Evolutionary conservation across 2,888 invertebrate species (phyloP).

Genomic region (Drosophila suboccidentalis): DNA sequence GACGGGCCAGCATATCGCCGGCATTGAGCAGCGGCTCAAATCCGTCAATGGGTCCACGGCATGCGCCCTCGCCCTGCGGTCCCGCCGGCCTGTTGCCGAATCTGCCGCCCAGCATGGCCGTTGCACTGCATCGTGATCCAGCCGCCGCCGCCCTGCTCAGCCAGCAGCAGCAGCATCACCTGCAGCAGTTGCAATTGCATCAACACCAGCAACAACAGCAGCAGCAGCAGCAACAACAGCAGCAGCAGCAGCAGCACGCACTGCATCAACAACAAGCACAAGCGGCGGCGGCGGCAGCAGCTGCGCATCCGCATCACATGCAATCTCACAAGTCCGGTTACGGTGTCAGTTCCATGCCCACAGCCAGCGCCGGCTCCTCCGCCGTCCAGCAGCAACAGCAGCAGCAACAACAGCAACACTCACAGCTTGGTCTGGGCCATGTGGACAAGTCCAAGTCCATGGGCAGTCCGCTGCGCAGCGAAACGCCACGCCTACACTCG

Average conservation of each 20-base stretch:
- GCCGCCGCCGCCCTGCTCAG: conserved; percentile 71
- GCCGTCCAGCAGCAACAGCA: conserved; percentile 53
- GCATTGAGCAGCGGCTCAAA: conserved; percentile 85
- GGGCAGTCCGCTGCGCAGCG: conserved; percentile 86
- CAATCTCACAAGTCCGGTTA: conserved; percentile 69
- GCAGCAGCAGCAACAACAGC: conserved; percentile 73
- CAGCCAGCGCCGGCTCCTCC: conserved; percentile 40
- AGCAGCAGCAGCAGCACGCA: conserved; percentile 72
- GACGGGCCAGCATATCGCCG: conserved; percentile 85
- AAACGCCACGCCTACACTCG: conserved; percentile 88
- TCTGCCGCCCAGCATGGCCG: conserved; percentile 83
- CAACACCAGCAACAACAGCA: conserved; percentile 78
- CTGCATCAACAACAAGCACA: conserved; percentile 60
- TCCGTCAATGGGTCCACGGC: conserved; percentile 73
- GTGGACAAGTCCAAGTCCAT: conserved; percentile 55
- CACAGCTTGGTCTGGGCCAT: conserved; percentile 38
- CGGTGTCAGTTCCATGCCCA: conserved; percentile 77
- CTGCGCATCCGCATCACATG: conserved; percentile 62
- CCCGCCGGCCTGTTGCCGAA: conserved; percentile 77
- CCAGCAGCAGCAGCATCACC: conserved; percentile 78
- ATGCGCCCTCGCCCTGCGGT: conserved; percentile 82
- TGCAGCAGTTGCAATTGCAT: conserved; percentile 77
- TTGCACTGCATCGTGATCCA: conserved; percentile 81
- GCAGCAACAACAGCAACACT: conserved; percentile 45
- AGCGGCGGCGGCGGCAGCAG: conserved; percentile 58